Evolutionary conservation across 2,113 vertebrate genomes (phyloP).

Genomic region (Hippocampus abdominalis): DNA sequence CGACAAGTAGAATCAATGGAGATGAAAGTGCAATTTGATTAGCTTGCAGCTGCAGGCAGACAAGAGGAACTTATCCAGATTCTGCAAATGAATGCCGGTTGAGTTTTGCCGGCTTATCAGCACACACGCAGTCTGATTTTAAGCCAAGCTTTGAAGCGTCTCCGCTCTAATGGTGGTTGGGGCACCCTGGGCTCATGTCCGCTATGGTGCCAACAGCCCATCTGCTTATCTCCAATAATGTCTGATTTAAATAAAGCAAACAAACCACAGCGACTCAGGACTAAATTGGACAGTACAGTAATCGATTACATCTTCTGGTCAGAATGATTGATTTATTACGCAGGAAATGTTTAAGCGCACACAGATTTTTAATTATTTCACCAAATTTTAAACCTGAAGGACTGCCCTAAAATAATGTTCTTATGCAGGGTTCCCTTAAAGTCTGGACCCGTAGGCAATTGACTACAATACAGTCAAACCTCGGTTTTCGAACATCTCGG

Average conservation of each 20-base stretch:
- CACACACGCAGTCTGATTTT: conserved; percentile 13
- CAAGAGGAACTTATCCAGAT: not conserved
- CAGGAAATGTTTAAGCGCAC: not conserved
- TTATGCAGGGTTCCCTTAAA: too few relatives aligned
- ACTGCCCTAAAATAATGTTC: not conserved
- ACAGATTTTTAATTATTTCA: not conserved
- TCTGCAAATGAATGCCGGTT: conserved; percentile 7
- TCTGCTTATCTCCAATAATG: conserved; percentile 47
- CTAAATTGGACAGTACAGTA: not conserved
- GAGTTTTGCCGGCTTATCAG: conserved; percentile 32
- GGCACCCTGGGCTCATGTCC: conserved; percentile 9
- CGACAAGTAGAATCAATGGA: not conserved
- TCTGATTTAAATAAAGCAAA: conserved; percentile 31
- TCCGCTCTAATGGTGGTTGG: conserved; percentile 3
- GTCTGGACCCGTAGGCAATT: too few relatives aligned
- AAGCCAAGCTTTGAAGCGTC: conserved; percentile 15
- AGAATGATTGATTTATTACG: not conserved
- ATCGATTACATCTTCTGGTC: conserved; percentile 24
- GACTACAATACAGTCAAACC: too few relatives aligned
- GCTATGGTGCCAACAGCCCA: conserved; percentile 26
- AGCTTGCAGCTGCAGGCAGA: not conserved
- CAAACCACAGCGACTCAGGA: conserved; percentile 24
- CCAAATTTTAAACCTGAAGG: not conserved
- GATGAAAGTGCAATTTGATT: conserved; percentile 9
- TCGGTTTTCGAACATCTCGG: too few relatives aligned